phyloP scores from a whole-genome alignment of 2,888 invertebrate genomes.

The Conomelus anceps region DNA sequence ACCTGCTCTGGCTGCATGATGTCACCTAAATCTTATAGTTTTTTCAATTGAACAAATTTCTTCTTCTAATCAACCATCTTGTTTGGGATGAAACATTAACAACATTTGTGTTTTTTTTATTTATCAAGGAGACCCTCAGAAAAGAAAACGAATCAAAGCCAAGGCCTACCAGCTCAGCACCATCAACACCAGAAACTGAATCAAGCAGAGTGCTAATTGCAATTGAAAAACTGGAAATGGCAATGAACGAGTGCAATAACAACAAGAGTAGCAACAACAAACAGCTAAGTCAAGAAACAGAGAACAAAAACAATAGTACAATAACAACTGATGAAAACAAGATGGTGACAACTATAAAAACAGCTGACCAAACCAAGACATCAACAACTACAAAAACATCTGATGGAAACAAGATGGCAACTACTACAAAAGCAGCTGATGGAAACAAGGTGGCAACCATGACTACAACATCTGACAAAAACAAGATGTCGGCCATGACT shows the following conservation, averaged over 20 bases:
- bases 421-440: background rate
- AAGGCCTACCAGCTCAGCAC: background rate
- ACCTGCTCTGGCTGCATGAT: too few species aligned
- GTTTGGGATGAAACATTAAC: too few species aligned
- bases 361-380: background rate
- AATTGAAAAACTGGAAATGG: background rate
- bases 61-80: too few species aligned
- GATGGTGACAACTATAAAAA: background rate
- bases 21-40: too few species aligned
- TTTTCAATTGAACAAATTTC: too few species aligned
- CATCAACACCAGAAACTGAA: background rate
- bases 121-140: background rate
- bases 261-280: background rate
- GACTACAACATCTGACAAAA: background rate
- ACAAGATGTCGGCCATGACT: background rate
- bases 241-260: background rate
- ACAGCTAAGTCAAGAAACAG: too few species aligned
- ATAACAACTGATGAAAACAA: background rate
- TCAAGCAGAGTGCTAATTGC: background rate
- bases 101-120: too few species aligned
- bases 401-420: background rate
- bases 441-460: background rate
- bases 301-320: background rate
- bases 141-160: background rate
- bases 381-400: background rate